Evolutionary conservation across 2,888 invertebrate genomes (phyloP).

Genomic region (Habrosyne pyritoides): DNA sequence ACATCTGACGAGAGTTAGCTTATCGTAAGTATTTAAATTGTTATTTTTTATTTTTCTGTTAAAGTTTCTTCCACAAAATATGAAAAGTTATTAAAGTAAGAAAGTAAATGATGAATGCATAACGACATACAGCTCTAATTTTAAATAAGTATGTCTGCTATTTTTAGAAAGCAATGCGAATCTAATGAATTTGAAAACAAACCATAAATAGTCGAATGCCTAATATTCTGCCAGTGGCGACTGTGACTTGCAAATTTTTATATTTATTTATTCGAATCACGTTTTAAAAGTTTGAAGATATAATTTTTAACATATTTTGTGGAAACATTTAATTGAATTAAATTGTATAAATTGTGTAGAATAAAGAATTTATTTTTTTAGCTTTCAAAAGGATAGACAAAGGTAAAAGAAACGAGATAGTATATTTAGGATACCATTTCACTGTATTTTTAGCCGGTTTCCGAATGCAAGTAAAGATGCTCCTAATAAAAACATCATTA

Average conservation of each 20-base stretch:
- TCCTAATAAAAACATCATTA: neutral
- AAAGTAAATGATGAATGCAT: neutral
- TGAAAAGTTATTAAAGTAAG: neutral
- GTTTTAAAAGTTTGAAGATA: neutral
- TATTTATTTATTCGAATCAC: neutral
- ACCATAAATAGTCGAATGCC: no score
- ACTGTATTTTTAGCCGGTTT: constrained; percentile 13
- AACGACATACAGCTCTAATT: neutral
- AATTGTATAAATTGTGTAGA: constrained; percentile 17
- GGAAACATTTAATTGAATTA: constrained; percentile 6
- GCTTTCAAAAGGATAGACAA: constrained; percentile 81
- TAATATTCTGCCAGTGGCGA: no score
- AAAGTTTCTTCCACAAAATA: neutral
- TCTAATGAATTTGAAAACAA: no score
- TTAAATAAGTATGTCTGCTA: no score
- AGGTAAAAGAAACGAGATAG: constrained; percentile 58
- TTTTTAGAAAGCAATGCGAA: no score
- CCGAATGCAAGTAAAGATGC: neutral
- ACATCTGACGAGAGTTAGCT: constrained; percentile 83
- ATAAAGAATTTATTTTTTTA: constrained; percentile 55
- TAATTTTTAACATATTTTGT: neutral
- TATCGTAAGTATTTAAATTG: constrained; percentile 68
- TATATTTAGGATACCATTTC: constrained; percentile 17
- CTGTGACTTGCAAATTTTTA: neutral
- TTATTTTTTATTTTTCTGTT: neutral